Percentiles rank a stretch among this genome's conserved stretches.
Conservation (phyloP, 2,888 invertebrate genomes). For the Sphecodes monilicornis region DNA sequence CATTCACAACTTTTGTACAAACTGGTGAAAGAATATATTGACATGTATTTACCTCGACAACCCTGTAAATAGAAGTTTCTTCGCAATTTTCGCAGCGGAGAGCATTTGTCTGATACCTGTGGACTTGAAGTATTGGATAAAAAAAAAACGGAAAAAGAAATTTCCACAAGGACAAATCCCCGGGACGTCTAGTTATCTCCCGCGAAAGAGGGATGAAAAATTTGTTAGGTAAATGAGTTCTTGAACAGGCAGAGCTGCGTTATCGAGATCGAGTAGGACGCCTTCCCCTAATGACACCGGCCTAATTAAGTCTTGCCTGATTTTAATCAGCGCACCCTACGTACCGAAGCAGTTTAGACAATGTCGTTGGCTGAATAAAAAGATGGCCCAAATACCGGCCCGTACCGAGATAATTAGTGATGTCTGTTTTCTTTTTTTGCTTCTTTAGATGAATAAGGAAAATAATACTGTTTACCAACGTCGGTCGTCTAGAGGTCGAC, state of each 20-base stretch:
- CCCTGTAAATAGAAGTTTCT: not conserved
- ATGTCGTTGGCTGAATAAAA: conserved; percentile 46
- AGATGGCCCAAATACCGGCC: conserved; percentile 36
- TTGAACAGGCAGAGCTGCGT: conserved; percentile 54
- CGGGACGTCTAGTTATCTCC: conserved; percentile 25
- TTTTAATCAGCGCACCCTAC: conserved; percentile 52
- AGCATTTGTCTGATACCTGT: not conserved
- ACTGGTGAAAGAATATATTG: not conserved
- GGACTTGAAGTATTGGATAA: not conserved
- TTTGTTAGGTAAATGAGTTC: conserved; percentile 61
- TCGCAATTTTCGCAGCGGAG: not conserved
- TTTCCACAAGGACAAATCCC: conserved; percentile 27
- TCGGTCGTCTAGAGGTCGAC: not conserved
- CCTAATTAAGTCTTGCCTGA: conserved; percentile 60
- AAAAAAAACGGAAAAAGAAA: conserved; percentile 12
- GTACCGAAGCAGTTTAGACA: conserved; percentile 51
- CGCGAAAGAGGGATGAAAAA: conserved; percentile 19
- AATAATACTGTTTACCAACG: conserved; percentile 1
- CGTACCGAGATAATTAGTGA: conserved; percentile 37
- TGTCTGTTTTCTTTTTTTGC: not conserved
- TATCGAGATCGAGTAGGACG: conserved; percentile 57
- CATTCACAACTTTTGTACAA: not conserved
- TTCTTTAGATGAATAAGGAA: not conserved
- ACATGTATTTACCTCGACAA: not conserved
- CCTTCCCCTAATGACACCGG: conserved; percentile 53